phyloP scores from a whole-genome alignment of 2,113 vertebrate species.

The Solea solea region DNA sequence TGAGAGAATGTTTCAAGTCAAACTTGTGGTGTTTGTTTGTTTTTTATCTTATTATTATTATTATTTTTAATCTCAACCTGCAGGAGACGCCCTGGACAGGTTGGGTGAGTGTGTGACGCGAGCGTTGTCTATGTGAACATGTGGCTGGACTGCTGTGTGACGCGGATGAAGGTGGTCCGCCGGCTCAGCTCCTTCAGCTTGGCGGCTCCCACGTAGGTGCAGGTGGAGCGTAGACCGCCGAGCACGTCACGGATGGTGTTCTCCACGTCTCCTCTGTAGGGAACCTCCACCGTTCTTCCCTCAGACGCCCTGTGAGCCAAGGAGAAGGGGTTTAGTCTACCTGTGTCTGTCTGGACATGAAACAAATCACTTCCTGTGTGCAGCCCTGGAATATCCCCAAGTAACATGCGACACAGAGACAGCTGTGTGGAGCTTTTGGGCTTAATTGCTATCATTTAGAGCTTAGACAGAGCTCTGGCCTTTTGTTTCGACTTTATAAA shows the following conservation, averaged over 20 bases:
- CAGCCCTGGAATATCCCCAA: too few relatives aligned
- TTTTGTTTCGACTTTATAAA: neutral
- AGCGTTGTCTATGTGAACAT: conserved; percentile 78
- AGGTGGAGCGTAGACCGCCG: conserved; percentile 95
- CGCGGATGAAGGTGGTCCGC: conserved; percentile 95
- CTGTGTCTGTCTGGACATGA: too few relatives aligned
- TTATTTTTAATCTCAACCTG: conserved; percentile 11
- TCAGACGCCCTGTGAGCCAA: conserved; percentile 87
- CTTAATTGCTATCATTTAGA: too few relatives aligned
- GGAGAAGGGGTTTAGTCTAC: neutral
- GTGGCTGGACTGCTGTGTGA: conserved; percentile 94
- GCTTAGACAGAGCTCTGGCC: neutral
- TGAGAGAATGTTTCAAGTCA: conserved; percentile 18
- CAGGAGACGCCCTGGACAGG: conserved; percentile 53
- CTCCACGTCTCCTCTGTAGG: conserved; percentile 91
- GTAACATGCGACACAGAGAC: too few relatives aligned
- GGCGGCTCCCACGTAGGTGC: conserved; percentile 97
- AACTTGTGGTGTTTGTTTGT: neutral
- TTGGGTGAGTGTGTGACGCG: neutral
- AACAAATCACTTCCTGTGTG: too few relatives aligned
- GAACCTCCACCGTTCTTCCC: conserved; percentile 93
- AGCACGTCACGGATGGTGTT: conserved; percentile 92
- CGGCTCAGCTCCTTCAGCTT: conserved; percentile 97
- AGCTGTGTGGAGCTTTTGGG: too few relatives aligned
- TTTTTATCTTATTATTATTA: too few relatives aligned